phyloP scores from a whole-genome alignment of 2,113 vertebrate genomes.

The Callocephalon fimbriatum region DNA sequence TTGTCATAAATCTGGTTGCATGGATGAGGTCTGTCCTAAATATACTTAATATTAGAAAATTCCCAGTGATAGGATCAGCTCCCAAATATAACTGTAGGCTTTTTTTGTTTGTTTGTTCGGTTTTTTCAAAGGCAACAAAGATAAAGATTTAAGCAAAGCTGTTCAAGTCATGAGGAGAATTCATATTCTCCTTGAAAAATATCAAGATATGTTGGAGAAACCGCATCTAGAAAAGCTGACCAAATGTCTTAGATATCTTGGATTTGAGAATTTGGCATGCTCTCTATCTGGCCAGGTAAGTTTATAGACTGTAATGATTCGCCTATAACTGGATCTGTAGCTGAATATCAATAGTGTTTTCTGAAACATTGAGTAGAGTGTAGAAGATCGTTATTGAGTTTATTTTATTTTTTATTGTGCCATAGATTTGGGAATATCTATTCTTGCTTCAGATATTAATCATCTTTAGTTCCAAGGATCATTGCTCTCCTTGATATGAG shows the following conservation, averaged over 20 bases:
- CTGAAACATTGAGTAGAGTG: not conserved
- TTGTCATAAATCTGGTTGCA: not conserved
- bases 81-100: not conserved
- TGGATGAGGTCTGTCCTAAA: not conserved
- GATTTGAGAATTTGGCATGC: constrained; percentile 72
- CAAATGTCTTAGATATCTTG: constrained; percentile 61
- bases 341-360: not conserved
- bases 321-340: not conserved
- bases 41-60: not conserved
- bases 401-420: not conserved
- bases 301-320: not conserved
- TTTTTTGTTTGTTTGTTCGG: not conserved
- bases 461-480: not conserved
- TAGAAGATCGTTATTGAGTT: not conserved
- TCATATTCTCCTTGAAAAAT: constrained; percentile 71
- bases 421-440: not conserved
- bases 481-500: not conserved
- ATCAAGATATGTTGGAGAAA: constrained; percentile 67
- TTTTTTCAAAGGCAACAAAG: constrained; percentile 25
- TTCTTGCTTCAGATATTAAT: not conserved
- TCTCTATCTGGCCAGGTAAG: constrained; percentile 66
- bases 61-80: not conserved
- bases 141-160: constrained; percentile 69
- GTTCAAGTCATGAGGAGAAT: constrained; percentile 77
- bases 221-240: constrained; percentile 45